phyloP scores from a whole-genome alignment of 1,140 invertebrate genomes.

The Philopotamus ludificatus region DNA sequence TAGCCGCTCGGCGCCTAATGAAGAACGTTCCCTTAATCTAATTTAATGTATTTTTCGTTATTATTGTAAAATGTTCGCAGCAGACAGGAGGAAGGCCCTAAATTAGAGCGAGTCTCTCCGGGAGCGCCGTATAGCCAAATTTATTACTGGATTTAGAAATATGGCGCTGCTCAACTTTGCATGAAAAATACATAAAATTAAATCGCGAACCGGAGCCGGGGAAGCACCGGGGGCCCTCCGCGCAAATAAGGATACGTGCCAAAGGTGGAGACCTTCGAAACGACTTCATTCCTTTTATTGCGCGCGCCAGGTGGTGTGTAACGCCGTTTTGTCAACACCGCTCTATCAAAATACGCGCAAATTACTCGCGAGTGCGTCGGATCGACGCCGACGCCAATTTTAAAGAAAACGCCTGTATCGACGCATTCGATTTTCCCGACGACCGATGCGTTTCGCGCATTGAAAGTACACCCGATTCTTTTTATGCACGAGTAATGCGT shows the following conservation, averaged over 20 bases:
- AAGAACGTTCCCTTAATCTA: neutral
- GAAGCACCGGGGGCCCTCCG: neutral
- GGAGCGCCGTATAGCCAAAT: constrained; percentile 37
- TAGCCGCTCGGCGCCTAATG: too few relatives aligned
- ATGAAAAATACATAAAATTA: constrained; percentile 43
- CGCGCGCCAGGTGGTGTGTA: neutral
- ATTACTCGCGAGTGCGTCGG: too few relatives aligned
- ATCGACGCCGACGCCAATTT: too few relatives aligned
- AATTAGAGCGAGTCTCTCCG: constrained; percentile 36
- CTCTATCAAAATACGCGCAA: too few relatives aligned
- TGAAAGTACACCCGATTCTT: too few relatives aligned
- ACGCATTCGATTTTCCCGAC: too few relatives aligned
- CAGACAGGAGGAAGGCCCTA: constrained; percentile 31
- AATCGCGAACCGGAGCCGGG: constrained; percentile 31
- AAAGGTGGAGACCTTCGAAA: neutral
- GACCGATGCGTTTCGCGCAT: too few relatives aligned
- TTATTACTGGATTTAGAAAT: constrained; percentile 42
- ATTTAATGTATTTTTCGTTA: constrained; percentile 10
- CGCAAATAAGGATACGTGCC: constrained; percentile 16
- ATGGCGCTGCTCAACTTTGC: constrained; percentile 37
- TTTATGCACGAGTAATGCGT: too few relatives aligned
- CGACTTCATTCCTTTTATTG: constrained; percentile 35
- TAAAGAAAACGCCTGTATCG: too few relatives aligned
- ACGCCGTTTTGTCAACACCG: too few relatives aligned
- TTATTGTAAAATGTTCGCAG: constrained; percentile 20